Conservation (phyloP, 2,888 invertebrate species). For the Netelia virgata region DNA sequence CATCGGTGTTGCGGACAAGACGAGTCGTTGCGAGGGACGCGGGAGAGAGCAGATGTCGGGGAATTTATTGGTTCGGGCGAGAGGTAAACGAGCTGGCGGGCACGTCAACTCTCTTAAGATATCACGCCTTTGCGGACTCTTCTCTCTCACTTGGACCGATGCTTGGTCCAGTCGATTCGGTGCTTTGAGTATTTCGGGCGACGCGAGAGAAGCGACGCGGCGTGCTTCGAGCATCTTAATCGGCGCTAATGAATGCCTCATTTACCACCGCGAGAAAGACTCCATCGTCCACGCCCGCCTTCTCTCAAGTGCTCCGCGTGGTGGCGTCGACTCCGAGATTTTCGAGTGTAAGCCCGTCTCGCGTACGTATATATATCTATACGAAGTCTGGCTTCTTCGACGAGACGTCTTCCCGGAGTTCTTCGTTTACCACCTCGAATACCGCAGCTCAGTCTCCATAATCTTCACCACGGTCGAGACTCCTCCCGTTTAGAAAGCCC, state of each 20-base stretch:
- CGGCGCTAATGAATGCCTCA: slow-evolving; percentile 80
- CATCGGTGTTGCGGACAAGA: not conserved
- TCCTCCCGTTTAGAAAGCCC: slow-evolving; percentile 58
- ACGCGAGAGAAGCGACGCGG: slow-evolving; percentile 45
- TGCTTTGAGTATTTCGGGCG: not conserved
- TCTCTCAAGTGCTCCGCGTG: not conserved
- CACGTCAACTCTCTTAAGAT: slow-evolving; percentile 55
- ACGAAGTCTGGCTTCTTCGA: not conserved
- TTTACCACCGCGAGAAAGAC: slow-evolving; percentile 68
- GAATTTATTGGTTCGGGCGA: slow-evolving; percentile 63
- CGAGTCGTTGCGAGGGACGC: not conserved
- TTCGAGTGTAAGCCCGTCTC: slow-evolving; percentile 41
- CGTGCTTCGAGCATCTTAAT: slow-evolving; percentile 78
- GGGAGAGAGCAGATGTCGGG: slow-evolving; percentile 56
- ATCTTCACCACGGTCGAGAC: slow-evolving; percentile 43
- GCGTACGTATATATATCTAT: slow-evolving; percentile 8
- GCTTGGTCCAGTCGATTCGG: too few relatives aligned
- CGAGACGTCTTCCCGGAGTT: slow-evolving; percentile 29
- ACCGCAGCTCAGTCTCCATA: slow-evolving; percentile 35
- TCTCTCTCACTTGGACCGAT: slow-evolving; percentile 40
- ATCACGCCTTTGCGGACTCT: slow-evolving; percentile 63
- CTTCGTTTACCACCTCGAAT: slow-evolving; percentile 32
- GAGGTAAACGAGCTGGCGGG: slow-evolving; percentile 62
- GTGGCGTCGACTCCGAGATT: slow-evolving; percentile 38
- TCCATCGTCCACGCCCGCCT: slow-evolving; percentile 67